Conservation (phyloP, 1,140 invertebrate species). For the Drosophila saltans region DNA sequence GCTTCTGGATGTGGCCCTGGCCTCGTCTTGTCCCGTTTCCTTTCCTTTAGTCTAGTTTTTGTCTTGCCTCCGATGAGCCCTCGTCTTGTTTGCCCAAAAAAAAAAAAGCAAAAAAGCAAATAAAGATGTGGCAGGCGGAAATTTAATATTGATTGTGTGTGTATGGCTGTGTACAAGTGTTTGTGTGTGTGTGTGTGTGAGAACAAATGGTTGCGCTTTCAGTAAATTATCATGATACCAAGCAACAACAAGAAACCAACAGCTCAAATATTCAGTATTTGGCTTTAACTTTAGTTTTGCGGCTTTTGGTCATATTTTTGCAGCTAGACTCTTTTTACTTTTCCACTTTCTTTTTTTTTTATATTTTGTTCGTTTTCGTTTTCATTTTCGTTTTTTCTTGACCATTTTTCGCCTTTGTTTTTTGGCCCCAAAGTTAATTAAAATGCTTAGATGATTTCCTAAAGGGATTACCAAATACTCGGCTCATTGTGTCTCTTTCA, state of each 20-base stretch:
- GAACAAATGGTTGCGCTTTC: conserved; percentile 75
- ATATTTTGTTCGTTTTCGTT: conserved; percentile 3
- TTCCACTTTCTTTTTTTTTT: conserved; percentile 6
- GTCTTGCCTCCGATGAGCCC: too few species aligned
- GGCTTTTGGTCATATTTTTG: conserved; percentile 70
- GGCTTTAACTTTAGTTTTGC: conserved; percentile 72
- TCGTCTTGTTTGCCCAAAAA: conserved; percentile 36
- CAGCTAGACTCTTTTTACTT: conserved; percentile 41
- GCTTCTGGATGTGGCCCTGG: not conserved
- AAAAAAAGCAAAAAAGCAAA: conserved; percentile 53
- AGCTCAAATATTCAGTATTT: conserved; percentile 12
- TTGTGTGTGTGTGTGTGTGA: conserved; percentile 34
- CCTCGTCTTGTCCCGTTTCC: conserved; percentile 23
- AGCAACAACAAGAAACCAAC: conserved; percentile 7
- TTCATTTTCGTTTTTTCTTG: conserved; percentile 11
- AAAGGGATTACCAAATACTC: conserved; percentile 67
- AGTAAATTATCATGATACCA: conserved; percentile 76
- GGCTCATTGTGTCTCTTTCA: conserved; percentile 24
- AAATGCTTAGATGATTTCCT: conserved; percentile 78
- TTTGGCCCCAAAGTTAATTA: conserved; percentile 69
- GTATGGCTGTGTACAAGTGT: conserved; percentile 24
- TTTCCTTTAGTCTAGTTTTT: not conserved
- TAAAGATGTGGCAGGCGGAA: conserved; percentile 77
- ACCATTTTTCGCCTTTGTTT: conserved; percentile 12
- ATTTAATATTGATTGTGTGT: conserved; percentile 78